Evolutionary conservation across 2,888 invertebrate genomes (phyloP).

Genomic region (Philaethria dido): DNA sequence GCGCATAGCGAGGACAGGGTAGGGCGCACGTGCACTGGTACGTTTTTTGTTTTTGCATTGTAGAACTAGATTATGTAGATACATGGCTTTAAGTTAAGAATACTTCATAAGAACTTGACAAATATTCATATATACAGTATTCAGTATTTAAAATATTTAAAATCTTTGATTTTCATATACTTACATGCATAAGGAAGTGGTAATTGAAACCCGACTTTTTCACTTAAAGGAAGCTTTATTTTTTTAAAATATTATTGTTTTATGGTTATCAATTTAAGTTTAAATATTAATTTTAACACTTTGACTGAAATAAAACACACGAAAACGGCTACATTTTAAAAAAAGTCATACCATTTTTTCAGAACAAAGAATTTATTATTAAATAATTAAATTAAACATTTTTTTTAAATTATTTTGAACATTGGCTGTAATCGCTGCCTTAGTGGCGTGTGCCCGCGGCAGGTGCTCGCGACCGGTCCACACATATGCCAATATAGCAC

Average conservation of each 20-base stretch:
- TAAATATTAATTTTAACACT: too few relatives aligned
- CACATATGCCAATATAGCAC: slow-evolving; percentile 46
- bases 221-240: background rate
- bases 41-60: slow-evolving; percentile 37
- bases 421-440: slow-evolving; percentile 56
- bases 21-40: slow-evolving; percentile 59
- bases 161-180: background rate
- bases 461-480: slow-evolving; percentile 69
- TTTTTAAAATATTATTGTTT: too few relatives aligned
- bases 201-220: background rate
- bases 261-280: too few relatives aligned
- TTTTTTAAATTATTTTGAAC: too few relatives aligned
- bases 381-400: too few relatives aligned
- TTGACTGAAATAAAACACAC: too few relatives aligned
- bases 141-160: background rate
- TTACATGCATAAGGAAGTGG: background rate
- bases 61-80: slow-evolving; percentile 42
- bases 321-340: too few relatives aligned
- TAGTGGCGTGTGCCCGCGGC: slow-evolving; percentile 79
- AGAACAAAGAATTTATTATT: too few relatives aligned
- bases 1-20: slow-evolving; percentile 68
- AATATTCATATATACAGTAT: background rate
- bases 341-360: too few relatives aligned
- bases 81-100: slow-evolving; percentile 29
- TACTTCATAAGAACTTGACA: background rate